These are phyloP conservation scores for Thamnophis elegans DNA, from an alignment of 2,797 vertebrate species.

Conservation along the genomic window DNA sequence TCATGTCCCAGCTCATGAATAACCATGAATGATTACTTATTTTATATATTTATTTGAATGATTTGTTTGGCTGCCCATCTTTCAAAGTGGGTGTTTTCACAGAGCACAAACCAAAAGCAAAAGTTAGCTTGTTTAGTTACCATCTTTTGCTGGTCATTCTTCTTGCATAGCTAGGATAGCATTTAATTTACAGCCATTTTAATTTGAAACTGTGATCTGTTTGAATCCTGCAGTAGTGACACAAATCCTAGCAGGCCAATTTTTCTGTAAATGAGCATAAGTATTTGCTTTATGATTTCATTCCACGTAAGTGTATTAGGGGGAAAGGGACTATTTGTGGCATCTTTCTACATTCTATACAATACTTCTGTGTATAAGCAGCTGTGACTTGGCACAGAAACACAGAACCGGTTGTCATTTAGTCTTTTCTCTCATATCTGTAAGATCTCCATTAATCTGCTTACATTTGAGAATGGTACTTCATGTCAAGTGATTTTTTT, in stretches of 20 bases:
- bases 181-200: not conserved
- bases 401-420: constrained; percentile 30
- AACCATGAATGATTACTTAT: not conserved
- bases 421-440: constrained; percentile 52
- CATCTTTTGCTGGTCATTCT: not conserved
- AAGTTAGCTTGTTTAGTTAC: not conserved
- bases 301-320: constrained; percentile 21
- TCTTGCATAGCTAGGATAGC: not conserved
- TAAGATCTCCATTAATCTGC: constrained; percentile 57
- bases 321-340: constrained; percentile 34
- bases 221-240: constrained; percentile 20
- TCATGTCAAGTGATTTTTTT: constrained; percentile 10
- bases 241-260: constrained; percentile 20
- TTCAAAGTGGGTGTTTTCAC: not conserved
- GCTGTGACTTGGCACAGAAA: constrained; percentile 42
- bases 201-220: not conserved
- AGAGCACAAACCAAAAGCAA: not conserved
- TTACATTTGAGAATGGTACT: constrained; percentile 26
- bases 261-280: constrained; percentile 33
- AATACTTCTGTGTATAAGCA: constrained; percentile 42
- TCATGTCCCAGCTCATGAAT: not conserved
- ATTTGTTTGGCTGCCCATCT: not conserved
- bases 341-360: not conserved
- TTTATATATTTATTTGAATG: not conserved
- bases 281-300: constrained; percentile 30